Evolutionary conservation across 1,140 invertebrate species (phyloP), one percentile per base, ranked within the genome.

Genomic region (Tetragonula clypearis): DNA sequence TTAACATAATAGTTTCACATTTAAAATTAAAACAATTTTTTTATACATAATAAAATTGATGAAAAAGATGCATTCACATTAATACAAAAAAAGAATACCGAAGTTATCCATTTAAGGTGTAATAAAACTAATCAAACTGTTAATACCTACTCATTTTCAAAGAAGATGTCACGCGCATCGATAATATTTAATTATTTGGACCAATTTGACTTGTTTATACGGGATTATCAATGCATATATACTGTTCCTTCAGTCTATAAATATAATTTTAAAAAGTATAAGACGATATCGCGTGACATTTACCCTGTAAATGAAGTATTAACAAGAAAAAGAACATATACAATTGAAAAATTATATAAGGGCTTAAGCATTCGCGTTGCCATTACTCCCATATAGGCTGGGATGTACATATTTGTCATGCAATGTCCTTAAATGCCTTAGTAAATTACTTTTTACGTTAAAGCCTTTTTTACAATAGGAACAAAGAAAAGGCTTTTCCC

Each of bases 381-480:
- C 94, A 76, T 95, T 95, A 82, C 94, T 95, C 30, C 94, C 94
- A 72, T 95, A 95, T n/a, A 95, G 89, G 86, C 94, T 94, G n/a
- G 96, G 95, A 92, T 95, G 95, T 69, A 96, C 95, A 75, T 96
- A 96, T 93, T 96, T 96, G 91, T 97, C 96, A 93, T 97, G 96
- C 82, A 97, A 92, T 65, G 97, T 97, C 93, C 97, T 95, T 92
- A 97, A 93, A 93, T 97, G 97, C 86, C 97, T 96, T 66, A 97
- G 92, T 73, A 97, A 93, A 93, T 97, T 97, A 85, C 97, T 97
- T 93, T 97, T 97, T 82, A 97, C 97, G 92, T 97, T 97, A 93
- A 97, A 97, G 19, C 96, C 97, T 91, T 97, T 97, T 94, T 96
- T 96, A 95, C 97, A 97, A 60, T 97, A 95, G 60, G 96, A 96